Conservation (phyloP, 2,888 invertebrate species). For the Tryphoninae sp. region DNA sequence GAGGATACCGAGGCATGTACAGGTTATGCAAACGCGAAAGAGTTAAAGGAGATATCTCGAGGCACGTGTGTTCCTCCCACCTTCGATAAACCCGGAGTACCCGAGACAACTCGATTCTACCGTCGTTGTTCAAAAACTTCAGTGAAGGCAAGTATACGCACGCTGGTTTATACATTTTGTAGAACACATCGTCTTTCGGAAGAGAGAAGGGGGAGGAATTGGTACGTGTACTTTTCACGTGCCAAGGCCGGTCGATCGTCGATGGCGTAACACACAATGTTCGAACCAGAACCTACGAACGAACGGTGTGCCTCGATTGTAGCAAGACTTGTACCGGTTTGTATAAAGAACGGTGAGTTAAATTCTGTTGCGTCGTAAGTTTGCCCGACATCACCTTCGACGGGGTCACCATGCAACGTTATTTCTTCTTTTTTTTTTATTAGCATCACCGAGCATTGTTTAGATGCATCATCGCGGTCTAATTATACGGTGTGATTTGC, state of each 20-base stretch:
- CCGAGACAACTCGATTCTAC: slow-evolving; percentile 6
- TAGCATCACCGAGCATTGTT: slow-evolving; percentile 9
- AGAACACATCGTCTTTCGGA: slow-evolving; percentile 26
- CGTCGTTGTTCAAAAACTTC: slow-evolving; percentile 51
- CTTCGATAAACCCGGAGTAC: slow-evolving; percentile 7
- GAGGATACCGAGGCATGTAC: background rate
- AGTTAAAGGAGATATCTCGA: slow-evolving; percentile 65
- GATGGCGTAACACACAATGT: slow-evolving; percentile 56
- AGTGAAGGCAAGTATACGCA: slow-evolving; percentile 25
- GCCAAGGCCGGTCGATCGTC: slow-evolving; percentile 55
- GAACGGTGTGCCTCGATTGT: slow-evolving; percentile 8
- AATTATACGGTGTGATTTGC: slow-evolving; percentile 26
- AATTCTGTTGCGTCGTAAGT: slow-evolving; percentile 44
- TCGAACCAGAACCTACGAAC: slow-evolving; percentile 15
- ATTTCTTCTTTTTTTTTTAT: slow-evolving; percentile 37
- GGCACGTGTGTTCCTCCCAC: slow-evolving; percentile 47
- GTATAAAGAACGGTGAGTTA: slow-evolving; percentile 26
- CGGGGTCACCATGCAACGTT: slow-evolving; percentile 47
- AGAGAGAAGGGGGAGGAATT: slow-evolving; percentile 8
- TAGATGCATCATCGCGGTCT: slow-evolving; percentile 27
- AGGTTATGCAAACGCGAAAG: slow-evolving; percentile 60
- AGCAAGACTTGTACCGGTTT: slow-evolving; percentile 22
- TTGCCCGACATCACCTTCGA: slow-evolving; percentile 42
- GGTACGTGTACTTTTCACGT: slow-evolving; percentile 60
- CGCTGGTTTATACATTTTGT: slow-evolving; percentile 9